Evolutionary conservation across 2,113 vertebrate genomes (phyloP), one percentile per base, ranked within the genome.

Genomic region (Mustelus asterias): DNA sequence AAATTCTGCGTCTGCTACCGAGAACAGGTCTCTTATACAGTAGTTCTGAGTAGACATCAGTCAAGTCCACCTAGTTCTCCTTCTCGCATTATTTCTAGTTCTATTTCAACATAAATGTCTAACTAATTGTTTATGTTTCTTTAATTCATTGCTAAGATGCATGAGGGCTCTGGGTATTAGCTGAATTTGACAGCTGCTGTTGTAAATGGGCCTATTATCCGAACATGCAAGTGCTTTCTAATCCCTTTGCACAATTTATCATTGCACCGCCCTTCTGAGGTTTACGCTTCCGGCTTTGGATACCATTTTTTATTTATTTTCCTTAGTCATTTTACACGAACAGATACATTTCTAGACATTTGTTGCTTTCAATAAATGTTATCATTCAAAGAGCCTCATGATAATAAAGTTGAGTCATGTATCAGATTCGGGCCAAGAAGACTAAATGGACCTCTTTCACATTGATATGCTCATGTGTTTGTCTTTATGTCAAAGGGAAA

Each of bases 311-410:
- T 76, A 95, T 95, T 95, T 29, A 95, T 95, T 29, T 54, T 54
- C 72, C 94, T 95, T 48, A 16, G 44, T 95, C 94, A 54, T 72
- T 76, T 95, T 95, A 72, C 94, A 95, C 24, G 41, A 72, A 44
- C 94, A 95, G 94, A 95, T 76, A 95, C 41, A 70, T 95, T 95
- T 95, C 93, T 70, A 95, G 93, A 95, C 65, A 69, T 72, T 72
- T 44, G 69, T 70, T 72, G 67, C 94, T 48, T 95, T 95, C 94
- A 95, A 26, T 72, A 72, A 95, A 72, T 72, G 41, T 95, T 95
- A 95, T 95, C 94, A 72, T 5, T 76, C 94, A 95, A 95, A 95
- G 44, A 70, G 44, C 69, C 94, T 54, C n/a, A 44, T 72, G 94
- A 72, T 76, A 70, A 94, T 70, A 70, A 95, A 90, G 88, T 90